Evolutionary conservation across 2,888 invertebrate species (phyloP), one percentile per base, ranked within the genome.

Genomic region (Watsonalla binaria): DNA sequence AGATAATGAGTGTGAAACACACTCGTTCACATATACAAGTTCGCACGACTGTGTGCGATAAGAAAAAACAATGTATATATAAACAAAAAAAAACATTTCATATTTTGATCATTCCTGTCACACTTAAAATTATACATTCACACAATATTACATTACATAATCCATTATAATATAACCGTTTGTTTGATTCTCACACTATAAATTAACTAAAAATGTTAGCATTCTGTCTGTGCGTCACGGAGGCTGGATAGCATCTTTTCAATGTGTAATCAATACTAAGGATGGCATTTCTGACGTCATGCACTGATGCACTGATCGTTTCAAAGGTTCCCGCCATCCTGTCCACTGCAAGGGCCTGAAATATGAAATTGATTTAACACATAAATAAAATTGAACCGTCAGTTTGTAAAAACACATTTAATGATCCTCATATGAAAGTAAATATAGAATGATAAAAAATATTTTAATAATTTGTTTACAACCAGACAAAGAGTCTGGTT

Each of bases 251-350:
- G 56, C 79, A 83, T n/a, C 85, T 71, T 64, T 87, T 88, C 67
- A 87, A 77, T 0, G 85, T 85, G 60, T 86, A 85, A 64, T 86
- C 86, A 8, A 89, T 86, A 54, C 85, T 81, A 56, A 86, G 66
- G 13, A 89, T 77, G 0, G 88, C 84, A 57, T 86, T 86, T 56
- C 85, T 72, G 34, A 87, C 79, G 54, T 87, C 86, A 59, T 78
- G 82, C 5, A 84, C 72, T 0, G 86, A 77, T 7, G 80, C 68
- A 54, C 75, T 76, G 56, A 88, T 82, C 7, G 69, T 78, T 51
- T 85, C 86, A 59, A 89, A 88, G 11, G 83, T 76, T 33, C 70
- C 75, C 0, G 86, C 82, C 54, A 89, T 60, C 51, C 85, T 69
- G 59, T 88, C 86, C 6, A 88, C 82, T 5, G 89, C 87, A 15